Base-by-base conservation (phyloP, 1,140 invertebrate genomes). In the Cotesia typhae region DNA sequence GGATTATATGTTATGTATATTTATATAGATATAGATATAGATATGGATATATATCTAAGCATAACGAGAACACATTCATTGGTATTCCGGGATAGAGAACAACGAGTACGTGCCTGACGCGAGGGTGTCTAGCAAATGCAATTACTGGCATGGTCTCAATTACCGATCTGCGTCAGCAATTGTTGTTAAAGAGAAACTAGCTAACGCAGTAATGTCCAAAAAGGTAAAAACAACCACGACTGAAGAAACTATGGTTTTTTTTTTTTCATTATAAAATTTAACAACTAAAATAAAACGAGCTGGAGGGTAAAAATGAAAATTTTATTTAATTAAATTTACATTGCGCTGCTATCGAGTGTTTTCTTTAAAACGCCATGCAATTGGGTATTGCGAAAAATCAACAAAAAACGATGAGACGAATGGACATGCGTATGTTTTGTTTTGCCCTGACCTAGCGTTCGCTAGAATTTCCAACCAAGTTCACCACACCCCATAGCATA, bases 101-200 rank as follows among this genome's bases (percentile, higher is more conserved):
- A 69, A 63, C 41, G 63, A 61, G 68, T 76, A 82, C 80, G 80
- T 83, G 80, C 75, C 60, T 72, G 73, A 75, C 77, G 67, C 75
- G 41, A 55, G 66, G 69, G 70, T 61, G 60, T 66, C 73, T 65
- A 76, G 77, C 74, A 82, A 81, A 83, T 78, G 77, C 80, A 82
- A 83, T 83, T 83, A 82, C 76, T 67, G 65, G 79, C 70, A 79
- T 78, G 76, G 77, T 82, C 80, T 81, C 79, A 81, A 82, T 83
- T 83, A 80, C 81, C 72, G 78, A 78, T 78, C 78, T 76, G 69
- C 77, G 79, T 82, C 79, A 82, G 79, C 77, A 79, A 82, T 82
- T 78, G 80, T 80, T 76, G 75, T 78, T 76, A 73, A 79, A 73
- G 73, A 75, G 10, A 67, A 67, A 67, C 41, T 51, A 35, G 36